Evolutionary conservation across 2,797 vertebrate species (phyloP).

Genomic region (Euphonia xanthogaster): DNA sequence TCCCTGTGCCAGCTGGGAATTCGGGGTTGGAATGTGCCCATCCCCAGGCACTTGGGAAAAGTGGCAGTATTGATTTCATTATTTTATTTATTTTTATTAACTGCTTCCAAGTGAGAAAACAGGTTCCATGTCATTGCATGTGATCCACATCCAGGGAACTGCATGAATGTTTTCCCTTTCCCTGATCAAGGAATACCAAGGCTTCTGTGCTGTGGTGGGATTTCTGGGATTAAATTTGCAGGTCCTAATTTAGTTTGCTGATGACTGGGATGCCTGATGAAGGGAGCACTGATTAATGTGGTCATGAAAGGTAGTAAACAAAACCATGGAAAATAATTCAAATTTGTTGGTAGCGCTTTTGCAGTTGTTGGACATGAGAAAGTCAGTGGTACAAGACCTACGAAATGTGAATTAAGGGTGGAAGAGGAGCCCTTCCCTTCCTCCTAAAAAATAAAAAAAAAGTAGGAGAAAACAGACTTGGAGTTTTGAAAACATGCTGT

Average conservation of each 20-base stretch:
- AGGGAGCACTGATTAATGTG: neutral
- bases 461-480: neutral
- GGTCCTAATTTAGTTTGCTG: neutral
- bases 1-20: neutral
- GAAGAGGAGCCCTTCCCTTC: neutral
- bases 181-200: neutral
- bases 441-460: neutral
- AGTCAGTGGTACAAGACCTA: neutral
- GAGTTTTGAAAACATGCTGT: neutral
- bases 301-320: neutral
- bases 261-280: fast-evolving
- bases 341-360: neutral
- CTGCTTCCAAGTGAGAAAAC: neutral
- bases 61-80: neutral
- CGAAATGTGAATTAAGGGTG: fast-evolving
- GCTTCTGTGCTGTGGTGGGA: neutral
- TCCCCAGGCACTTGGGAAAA: neutral
- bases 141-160: neutral
- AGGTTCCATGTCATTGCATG: fast-evolving
- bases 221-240: neutral
- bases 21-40: neutral
- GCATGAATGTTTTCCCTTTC: fast-evolving
- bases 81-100: neutral
- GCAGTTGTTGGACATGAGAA: neutral
- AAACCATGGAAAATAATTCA: neutral